These are phyloP conservation scores for Trialeurodes vaporariorum DNA, from an alignment of 1,140 invertebrate species.

Conservation along the genomic window DNA sequence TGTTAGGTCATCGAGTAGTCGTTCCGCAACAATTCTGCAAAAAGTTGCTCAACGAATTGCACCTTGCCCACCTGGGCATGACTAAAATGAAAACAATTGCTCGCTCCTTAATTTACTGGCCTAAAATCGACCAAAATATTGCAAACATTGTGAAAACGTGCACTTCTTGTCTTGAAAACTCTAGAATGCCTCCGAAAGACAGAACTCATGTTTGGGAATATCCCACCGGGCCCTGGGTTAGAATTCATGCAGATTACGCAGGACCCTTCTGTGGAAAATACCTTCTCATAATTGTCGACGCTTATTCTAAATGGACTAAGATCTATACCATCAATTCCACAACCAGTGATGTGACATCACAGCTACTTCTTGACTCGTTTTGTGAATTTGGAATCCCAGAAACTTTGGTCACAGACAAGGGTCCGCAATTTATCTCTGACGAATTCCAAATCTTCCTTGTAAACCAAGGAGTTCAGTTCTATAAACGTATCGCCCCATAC, in stretches of 20 bases:
- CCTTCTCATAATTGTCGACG: constrained; percentile 25
- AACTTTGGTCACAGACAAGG: constrained; percentile 32
- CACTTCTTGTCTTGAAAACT: constrained; percentile 7
- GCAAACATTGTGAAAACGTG: constrained; percentile 18
- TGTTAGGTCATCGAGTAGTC: constrained; percentile 27
- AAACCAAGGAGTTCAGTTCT: constrained; percentile 12
- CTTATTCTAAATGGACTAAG: constrained; percentile 24
- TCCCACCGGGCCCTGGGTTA: constrained; percentile 13
- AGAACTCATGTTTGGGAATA: constrained; percentile 12
- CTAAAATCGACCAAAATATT: constrained; percentile 36
- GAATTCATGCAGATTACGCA: constrained; percentile 34
- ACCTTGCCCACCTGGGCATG: constrained; percentile 17
- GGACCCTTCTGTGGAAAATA: constrained; percentile 32
- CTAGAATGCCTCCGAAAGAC: constrained; percentile 8
- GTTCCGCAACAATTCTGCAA: constrained; percentile 14
- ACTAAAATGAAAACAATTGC: constrained; percentile 19
- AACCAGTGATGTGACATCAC: constrained; percentile 12
- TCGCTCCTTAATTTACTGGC: constrained; percentile 10
- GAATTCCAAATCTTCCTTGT: constrained; percentile 28
- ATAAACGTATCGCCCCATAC: constrained; percentile 20
- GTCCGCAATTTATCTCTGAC: constrained; percentile 29
- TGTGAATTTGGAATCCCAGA: constrained; percentile 31
- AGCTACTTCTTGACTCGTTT: constrained; percentile 23
- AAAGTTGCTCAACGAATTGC: constrained; percentile 15
- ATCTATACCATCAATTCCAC: constrained; percentile 10